A percentile compares a stretch with the other conserved stretches of the same genome.
Evolutionary conservation across 2,113 vertebrate genomes (phyloP).

Genomic region (Plecotus auritus): DNA sequence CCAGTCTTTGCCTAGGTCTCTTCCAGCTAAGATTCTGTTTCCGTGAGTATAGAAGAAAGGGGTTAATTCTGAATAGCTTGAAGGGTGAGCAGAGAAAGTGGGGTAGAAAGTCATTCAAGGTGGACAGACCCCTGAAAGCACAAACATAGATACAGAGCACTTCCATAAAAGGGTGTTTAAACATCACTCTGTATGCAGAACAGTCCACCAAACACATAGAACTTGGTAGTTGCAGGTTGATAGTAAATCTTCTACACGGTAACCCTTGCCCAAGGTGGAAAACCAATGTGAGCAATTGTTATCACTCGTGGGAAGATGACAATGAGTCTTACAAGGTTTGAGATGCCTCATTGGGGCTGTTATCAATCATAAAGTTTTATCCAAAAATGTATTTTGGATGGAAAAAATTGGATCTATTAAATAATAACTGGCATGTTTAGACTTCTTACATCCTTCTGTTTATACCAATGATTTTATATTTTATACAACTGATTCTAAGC

Average conservation of each 20-base stretch:
- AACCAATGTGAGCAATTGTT: not conserved
- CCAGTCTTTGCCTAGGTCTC: not conserved
- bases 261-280: not conserved
- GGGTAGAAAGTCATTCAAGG: not conserved
- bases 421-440: conserved; percentile 2
- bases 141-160: not conserved
- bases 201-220: not conserved
- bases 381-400: not conserved
- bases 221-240: not conserved
- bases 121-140: not conserved
- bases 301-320: not conserved
- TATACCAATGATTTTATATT: not conserved
- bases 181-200: not conserved
- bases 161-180: not conserved
- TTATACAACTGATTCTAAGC: not conserved
- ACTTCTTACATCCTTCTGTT: not conserved
- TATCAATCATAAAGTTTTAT: not conserved
- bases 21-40: not conserved
- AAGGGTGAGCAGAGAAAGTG: not conserved
- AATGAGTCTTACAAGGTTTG: not conserved
- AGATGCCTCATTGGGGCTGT: not conserved
- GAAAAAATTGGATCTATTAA: not conserved
- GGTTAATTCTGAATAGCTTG: not conserved
- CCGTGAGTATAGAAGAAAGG: not conserved
- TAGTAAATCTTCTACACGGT: not conserved